Evolutionary conservation across 1,140 invertebrate species (phyloP).

Genomic region (Saccostrea echinata): DNA sequence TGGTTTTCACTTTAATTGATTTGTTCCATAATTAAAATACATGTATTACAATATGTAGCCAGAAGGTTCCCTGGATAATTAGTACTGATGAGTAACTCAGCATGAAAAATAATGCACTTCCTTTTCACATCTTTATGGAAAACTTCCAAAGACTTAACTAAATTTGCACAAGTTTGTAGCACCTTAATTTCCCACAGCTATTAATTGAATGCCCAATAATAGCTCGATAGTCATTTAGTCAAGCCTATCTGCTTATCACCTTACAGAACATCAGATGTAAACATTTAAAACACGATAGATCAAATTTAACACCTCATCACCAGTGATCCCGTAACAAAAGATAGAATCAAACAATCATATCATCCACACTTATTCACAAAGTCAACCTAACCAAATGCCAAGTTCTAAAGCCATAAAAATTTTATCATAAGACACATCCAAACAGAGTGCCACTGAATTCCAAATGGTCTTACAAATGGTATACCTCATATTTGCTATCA

Average conservation of each 20-base stretch:
- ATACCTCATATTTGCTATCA: slow-evolving; percentile 3
- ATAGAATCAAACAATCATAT: slow-evolving; percentile 1
- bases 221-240: background rate
- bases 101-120: background rate
- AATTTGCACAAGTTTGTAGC: background rate
- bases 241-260: background rate
- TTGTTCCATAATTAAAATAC: background rate
- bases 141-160: background rate
- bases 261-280: slow-evolving; percentile 23
- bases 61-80: background rate
- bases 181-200: slow-evolving; percentile 17
- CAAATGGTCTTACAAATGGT: background rate
- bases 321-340: slow-evolving; percentile 2
- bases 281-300: slow-evolving; percentile 26
- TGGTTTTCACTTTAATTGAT: background rate
- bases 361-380: slow-evolving; percentile 3
- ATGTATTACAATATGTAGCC: background rate
- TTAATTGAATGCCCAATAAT: slow-evolving; percentile 11
- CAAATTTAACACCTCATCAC: slow-evolving; percentile 28
- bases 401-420: background rate
- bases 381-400: slow-evolving; percentile 15
- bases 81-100: background rate
- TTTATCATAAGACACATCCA: slow-evolving; percentile 1
- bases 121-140: background rate
- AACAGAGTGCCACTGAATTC: slow-evolving; percentile 23